Evolutionary conservation across 2,797 vertebrate genomes (phyloP).

Genomic region (Micropoecilia bifurca): DNA sequence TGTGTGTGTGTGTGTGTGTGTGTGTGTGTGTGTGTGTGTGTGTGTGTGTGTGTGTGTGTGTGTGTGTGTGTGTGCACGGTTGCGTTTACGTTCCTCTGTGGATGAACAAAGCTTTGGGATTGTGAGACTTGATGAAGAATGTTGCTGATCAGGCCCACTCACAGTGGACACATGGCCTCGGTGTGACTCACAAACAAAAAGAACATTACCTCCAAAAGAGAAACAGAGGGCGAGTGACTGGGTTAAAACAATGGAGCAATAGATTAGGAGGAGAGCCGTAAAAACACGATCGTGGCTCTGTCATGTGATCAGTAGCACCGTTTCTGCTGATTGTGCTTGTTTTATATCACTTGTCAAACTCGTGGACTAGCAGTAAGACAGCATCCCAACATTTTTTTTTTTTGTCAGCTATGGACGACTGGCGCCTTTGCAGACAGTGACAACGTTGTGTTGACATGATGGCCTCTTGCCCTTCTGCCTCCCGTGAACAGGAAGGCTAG

Average conservation of each 20-base stretch:
- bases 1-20: background rate
- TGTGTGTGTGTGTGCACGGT: slow-evolving; percentile 9
- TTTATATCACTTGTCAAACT: background rate
- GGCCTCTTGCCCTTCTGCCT: slow-evolving; percentile 54
- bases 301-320: slow-evolving; percentile 23
- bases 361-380: slow-evolving; percentile 4
- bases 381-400: slow-evolving; percentile 8
- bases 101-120: slow-evolving; percentile 57
- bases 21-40: slow-evolving; percentile 1
- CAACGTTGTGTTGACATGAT: slow-evolving; percentile 44
- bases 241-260: slow-evolving; percentile 25
- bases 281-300: slow-evolving; percentile 14
- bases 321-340: slow-evolving; percentile 13
- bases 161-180: slow-evolving; percentile 37
- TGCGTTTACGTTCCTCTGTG: slow-evolving; percentile 25
- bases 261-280: slow-evolving; percentile 1
- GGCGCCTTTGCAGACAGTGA: slow-evolving; percentile 26
- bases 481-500: slow-evolving; percentile 71
- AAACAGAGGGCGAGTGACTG: slow-evolving; percentile 27
- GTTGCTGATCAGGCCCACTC: slow-evolving; percentile 55
- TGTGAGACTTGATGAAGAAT: slow-evolving; percentile 66
- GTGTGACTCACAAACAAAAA: slow-evolving; percentile 53
- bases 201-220: slow-evolving; percentile 23
- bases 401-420: slow-evolving; percentile 22
- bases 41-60: slow-evolving; percentile 4